Evolutionary conservation across 2,888 invertebrate species (phyloP), one percentile per base, ranked within the genome.

Genomic region (Phaedon cochleariae): DNA sequence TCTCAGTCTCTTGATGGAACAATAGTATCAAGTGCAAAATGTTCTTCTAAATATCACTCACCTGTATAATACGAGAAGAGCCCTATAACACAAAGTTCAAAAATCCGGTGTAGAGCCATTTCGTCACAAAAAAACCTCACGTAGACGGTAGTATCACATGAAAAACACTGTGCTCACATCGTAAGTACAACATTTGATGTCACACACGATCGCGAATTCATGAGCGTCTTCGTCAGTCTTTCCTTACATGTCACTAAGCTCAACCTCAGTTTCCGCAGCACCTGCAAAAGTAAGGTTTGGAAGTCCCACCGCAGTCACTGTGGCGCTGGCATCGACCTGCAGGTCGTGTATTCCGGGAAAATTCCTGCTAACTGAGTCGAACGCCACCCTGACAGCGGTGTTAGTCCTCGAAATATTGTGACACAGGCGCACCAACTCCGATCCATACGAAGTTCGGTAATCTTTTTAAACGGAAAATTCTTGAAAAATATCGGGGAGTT

Each of bases 321-420:
- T 60, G 51, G 65, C 73, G 72, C 73, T 65, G 65, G 67, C 53
- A 45, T 70, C 64, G 62, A 59, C 54, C 58, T 66, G 63, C 72
- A n/a, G 41, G 65, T 73, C 69, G 66, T 72, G 67, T 66, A 59
- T 65, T 70, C 57, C 65, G 64, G 71, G 67, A 63, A 49, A 65
- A 64, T 59, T 73, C 70, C 73, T 76, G 75, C 74, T 73, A 72
- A 77, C 76, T 77, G 76, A 77, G 70, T 67, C 64, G 62, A 67
- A 77, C 76, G 76, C 76, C 76, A 77, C 75, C 76, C 76, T 75
- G 70, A 59, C 48, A 67, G 53, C 64, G 70, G 71, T 73, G 76
- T 74, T 73, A 73, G 73, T 74, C 75, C 75, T 65, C 65, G 65
- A 72, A 77, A 70, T 68, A 70, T 63, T 49, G 46, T 68, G 68